Evolutionary conservation across 1,140 invertebrate genomes (phyloP).

Genomic region (Palaemon carinicauda): DNA sequence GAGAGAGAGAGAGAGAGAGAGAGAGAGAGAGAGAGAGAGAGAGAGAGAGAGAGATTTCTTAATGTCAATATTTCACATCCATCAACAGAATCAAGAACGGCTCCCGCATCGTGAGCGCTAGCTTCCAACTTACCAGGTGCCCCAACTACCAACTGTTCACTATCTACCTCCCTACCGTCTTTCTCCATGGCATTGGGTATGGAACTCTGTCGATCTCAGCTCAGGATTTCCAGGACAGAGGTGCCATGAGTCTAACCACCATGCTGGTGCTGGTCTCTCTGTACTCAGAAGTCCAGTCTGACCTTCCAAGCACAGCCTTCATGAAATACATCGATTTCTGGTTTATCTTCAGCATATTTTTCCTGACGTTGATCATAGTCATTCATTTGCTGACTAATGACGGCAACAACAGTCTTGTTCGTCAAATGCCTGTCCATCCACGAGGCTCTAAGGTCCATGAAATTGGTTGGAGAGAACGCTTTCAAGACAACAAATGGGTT

Average conservation of each 20-base stretch:
- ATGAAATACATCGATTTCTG: slow-evolving; percentile 40
- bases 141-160: background rate
- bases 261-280: slow-evolving; percentile 48
- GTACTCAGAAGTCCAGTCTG: slow-evolving; percentile 19
- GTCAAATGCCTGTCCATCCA: background rate
- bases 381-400: slow-evolving; percentile 4
- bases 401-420: background rate
- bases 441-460: background rate
- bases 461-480: background rate
- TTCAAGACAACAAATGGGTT: background rate
- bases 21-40: too few relatives aligned
- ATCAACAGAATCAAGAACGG: background rate
- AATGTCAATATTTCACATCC: background rate
- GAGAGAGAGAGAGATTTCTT: background rate
- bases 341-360: slow-evolving; percentile 45
- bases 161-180: background rate
- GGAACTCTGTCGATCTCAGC: background rate
- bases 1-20: too few relatives aligned
- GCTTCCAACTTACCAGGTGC: background rate
- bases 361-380: slow-evolving; percentile 19
- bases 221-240: slow-evolving; percentile 25
- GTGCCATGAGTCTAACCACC: slow-evolving; percentile 52
- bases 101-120: background rate
- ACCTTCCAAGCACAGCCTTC: slow-evolving; percentile 45
- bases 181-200: slow-evolving; percentile 19